Base-by-base conservation (phyloP, 2,113 vertebrate genomes). In the Dicrurus megarhynchus region DNA sequence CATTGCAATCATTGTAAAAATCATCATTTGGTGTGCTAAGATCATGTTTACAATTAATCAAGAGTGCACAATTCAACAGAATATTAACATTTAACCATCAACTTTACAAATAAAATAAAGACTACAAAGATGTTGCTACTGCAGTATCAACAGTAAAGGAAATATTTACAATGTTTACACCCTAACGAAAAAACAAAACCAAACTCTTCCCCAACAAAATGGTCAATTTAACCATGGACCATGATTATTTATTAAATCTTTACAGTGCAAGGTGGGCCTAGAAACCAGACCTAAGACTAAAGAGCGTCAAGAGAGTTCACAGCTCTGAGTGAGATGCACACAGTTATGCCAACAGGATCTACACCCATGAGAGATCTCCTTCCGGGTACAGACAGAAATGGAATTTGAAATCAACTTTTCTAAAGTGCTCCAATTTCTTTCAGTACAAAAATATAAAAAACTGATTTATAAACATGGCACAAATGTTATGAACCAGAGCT, bases 81-180 rank as follows among this genome's bases (percentile, higher is more conserved):
- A 96, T 63, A 84, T 60, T 83, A 94, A 97, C 95, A 97, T 97
- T 95, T 59, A 85, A 94, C 97, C 95, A 97, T 95, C 95, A 92
- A 91, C 98, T 98, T 97, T 91, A 98, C 98, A 97, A 96, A 97
- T 95, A 95, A 93, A 97, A 97, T 33, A 47, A 95, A 63, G 77
- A 50, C 82, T 76, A 90, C 84, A 91, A 56, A 73, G 83, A 83
- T 96, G 95, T 94, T 91, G 91, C 98, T 94, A 87, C 47, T 6
- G 94, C 97, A 94, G 97, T 93, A 96, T 95, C 96, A 97, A 97
- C 95, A 47, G 92, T 81, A 96, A 78, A 97, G 87, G 95, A 96
- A 57, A 74, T 87, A 95, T 95, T 60, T 89, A 65, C 71, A 92
- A 63, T 86, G 93, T 98, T 95, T 97, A 97, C 98, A 98, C 4